Evolutionary conservation across 1,140 invertebrate genomes (phyloP), one percentile per base, ranked within the genome.

Genomic region (Maniola jurtina): DNA sequence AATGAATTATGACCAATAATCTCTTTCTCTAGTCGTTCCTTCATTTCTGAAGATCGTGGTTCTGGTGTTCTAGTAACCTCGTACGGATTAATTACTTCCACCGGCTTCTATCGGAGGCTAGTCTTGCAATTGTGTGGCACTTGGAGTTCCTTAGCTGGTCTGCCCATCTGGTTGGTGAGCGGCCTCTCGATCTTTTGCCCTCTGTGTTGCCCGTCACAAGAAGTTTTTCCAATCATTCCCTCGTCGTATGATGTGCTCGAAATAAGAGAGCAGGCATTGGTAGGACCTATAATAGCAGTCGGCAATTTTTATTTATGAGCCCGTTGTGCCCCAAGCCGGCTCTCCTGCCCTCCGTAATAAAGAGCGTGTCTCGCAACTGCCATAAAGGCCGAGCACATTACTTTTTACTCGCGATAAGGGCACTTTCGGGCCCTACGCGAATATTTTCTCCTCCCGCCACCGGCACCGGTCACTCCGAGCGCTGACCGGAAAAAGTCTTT

Each of bases 351-450:
- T 81, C 74, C 59, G 77, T 83, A 88, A 90, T 88, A 90, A 87
- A 88, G 85, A 83, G 83, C 84, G 81, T 90, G 88, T 86, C 88
- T 80, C 86, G 83, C 80, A 86, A 84, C 86, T 87, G 85, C 88
- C 84, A 89, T 90, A 89, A 90, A 90, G 83, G 85, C 84, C 76
- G 80, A 74, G 67, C 79, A 81, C 88, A 90, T 90, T 90, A 90
- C 88, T 90, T 90, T 90, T 90, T 89, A 88, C 85, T 80, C 73
- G 76, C 80, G 84, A 88, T 88, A 88, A 88, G 84, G 83, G 85
- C 80, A 80, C 77, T 83, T 73, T 76, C 36, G 62, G 63, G 73
- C 73, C 71, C 68, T 70, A 48, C 63, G 73, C 61, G 72, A 80
- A 80, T 82, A 84, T 84, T 78, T n/a, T 82, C 77, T 73, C 60